Conservation (phyloP, 2,888 invertebrate genomes). For the Leptopilina syphax region DNA sequence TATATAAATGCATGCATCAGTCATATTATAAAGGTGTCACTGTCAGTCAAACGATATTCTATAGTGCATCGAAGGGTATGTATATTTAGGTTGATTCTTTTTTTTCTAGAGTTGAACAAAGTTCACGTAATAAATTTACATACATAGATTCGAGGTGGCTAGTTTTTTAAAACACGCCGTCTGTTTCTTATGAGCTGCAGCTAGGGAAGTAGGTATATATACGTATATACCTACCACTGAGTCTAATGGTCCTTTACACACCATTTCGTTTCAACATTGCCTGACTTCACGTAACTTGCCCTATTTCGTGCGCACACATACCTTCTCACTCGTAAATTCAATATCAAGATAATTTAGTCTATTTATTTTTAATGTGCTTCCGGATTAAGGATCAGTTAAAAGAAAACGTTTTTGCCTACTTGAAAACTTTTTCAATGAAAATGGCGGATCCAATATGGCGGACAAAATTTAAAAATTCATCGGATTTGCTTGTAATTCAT, state of each 20-base stretch:
- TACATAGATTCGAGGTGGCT: slow-evolving; percentile 52
- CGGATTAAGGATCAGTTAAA: slow-evolving; percentile 5
- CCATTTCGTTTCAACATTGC: slow-evolving; percentile 47
- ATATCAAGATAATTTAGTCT: slow-evolving; percentile 16
- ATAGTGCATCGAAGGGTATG: background rate
- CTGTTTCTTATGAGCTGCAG: slow-evolving; percentile 66
- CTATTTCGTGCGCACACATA: background rate
- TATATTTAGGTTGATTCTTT: background rate
- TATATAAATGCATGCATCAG: too few species aligned
- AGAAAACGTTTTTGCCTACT: background rate
- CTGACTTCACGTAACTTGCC: background rate
- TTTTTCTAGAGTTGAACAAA: background rate
- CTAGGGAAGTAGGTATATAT: slow-evolving; percentile 61
- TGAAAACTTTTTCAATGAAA: background rate
- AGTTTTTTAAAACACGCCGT: slow-evolving; percentile 68
- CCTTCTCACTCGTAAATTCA: slow-evolving; percentile 2
- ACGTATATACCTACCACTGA: slow-evolving; percentile 52
- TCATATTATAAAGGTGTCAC: slow-evolving; percentile 6
- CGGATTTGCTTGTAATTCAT: too few species aligned
- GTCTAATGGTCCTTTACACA: slow-evolving; percentile 67
- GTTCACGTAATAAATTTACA: slow-evolving; percentile 44
- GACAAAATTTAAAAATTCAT: too few species aligned
- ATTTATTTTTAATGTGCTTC: background rate
- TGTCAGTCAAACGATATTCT: slow-evolving; percentile 2
- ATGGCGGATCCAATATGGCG: background rate